phyloP scores from a whole-genome alignment of 2,888 invertebrate genomes.

The Ametastegia equiseti region DNA sequence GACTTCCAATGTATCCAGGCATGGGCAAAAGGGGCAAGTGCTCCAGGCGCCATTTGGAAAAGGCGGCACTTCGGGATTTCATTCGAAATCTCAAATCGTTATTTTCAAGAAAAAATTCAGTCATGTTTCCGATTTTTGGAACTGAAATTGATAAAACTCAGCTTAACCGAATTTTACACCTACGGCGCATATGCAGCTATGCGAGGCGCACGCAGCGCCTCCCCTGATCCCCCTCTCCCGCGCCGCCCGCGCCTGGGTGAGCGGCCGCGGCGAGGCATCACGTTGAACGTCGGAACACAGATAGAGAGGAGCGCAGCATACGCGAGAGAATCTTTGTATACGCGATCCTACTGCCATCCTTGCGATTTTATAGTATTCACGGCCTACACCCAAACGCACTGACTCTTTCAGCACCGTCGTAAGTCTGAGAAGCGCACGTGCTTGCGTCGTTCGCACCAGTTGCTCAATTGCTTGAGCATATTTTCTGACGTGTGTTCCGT shows the following conservation, averaged over 20 bases:
- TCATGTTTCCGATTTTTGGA: slow-evolving; percentile 7
- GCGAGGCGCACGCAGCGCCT: background rate
- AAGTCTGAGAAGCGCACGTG: slow-evolving; percentile 6
- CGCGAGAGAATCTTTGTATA: slow-evolving; percentile 5
- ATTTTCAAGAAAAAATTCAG: slow-evolving; percentile 6
- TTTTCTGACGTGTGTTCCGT: background rate
- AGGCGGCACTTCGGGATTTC: slow-evolving; percentile 1
- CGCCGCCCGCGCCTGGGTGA: background rate
- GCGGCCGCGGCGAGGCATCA: background rate
- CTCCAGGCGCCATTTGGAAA: slow-evolving; percentile 12
- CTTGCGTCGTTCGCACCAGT: slow-evolving; percentile 4
- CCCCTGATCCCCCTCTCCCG: background rate
- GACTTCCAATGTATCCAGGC: no score
- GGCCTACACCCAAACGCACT: slow-evolving; percentile 3
- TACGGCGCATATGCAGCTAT: slow-evolving; percentile 1
- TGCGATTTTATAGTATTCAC: background rate
- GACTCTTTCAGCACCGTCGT: slow-evolving; percentile 1
- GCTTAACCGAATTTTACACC: background rate
- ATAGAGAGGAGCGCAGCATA: slow-evolving; percentile 5
- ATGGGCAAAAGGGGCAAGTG: slow-evolving; percentile 12
- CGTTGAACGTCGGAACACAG: background rate
- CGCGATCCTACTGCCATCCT: slow-evolving; percentile 4
- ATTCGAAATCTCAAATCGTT: slow-evolving; percentile 3
- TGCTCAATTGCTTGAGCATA: background rate
- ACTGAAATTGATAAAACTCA: background rate